phyloP scores from a whole-genome alignment of 2,113 vertebrate genomes.

The Lepidothrix coronata region DNA sequence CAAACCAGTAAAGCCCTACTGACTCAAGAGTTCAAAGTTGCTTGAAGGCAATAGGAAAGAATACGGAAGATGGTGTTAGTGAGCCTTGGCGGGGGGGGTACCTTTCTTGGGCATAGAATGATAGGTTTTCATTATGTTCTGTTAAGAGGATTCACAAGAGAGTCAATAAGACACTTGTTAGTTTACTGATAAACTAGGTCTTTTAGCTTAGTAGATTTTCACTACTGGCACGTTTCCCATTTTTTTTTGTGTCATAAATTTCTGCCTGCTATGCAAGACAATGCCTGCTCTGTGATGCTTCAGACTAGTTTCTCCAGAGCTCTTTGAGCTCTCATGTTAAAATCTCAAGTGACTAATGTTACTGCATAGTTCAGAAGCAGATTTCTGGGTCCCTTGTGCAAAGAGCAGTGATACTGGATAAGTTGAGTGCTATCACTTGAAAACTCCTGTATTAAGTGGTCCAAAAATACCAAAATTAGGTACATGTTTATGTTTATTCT shows the following conservation, averaged over 20 bases:
- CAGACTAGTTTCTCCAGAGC: background rate
- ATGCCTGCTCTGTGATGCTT: background rate
- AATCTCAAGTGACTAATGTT: background rate
- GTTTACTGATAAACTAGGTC: background rate
- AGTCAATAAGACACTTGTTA: background rate
- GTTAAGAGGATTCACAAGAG: background rate
- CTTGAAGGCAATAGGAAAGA: background rate
- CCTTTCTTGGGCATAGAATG: background rate
- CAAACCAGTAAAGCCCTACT: background rate
- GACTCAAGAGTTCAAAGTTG: background rate
- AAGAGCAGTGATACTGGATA: background rate
- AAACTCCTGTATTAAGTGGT: background rate
- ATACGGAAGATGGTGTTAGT: background rate
- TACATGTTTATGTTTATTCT: background rate
- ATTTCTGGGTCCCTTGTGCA: background rate
- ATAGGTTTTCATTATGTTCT: background rate
- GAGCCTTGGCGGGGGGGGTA: background rate
- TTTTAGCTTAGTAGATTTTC: background rate
- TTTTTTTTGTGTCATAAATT: background rate
- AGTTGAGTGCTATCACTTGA: background rate
- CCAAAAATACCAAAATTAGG: background rate
- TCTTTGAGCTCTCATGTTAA: background rate
- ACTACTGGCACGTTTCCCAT: background rate
- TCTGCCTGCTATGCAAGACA: background rate
- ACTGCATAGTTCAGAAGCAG: background rate